A percentile compares a stretch with the other conserved stretches of the same genome.
Conservation (phyloP, 2,888 invertebrate genomes). For the Sinhomidia bicolor region DNA sequence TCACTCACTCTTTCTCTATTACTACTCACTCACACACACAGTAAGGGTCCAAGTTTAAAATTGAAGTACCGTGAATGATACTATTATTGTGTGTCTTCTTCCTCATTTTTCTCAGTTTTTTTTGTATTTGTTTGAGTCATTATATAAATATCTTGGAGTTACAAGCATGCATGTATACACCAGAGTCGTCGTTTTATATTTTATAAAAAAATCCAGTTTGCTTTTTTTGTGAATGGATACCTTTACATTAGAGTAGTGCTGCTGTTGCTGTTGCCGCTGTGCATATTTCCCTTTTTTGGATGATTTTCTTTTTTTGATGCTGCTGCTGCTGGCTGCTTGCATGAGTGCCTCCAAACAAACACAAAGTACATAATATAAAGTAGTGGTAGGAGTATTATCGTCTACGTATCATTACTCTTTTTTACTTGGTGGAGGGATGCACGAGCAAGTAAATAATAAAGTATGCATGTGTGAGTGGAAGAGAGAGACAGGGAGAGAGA, state of each 20-base stretch:
- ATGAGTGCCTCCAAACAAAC: slow-evolving; percentile 54
- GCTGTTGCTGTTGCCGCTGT: background rate
- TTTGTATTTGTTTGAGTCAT: background rate
- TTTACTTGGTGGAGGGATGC: slow-evolving; percentile 42
- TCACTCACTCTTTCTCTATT: slow-evolving; percentile 25
- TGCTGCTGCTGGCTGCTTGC: background rate
- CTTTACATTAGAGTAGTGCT: background rate
- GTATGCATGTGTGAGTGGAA: slow-evolving; percentile 66
- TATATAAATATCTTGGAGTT: background rate
- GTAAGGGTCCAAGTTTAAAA: slow-evolving; percentile 70
- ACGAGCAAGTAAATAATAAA: slow-evolving; percentile 64
- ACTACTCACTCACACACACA: background rate
- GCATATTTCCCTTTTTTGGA: slow-evolving; percentile 12
- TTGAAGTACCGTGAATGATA: slow-evolving; percentile 65
- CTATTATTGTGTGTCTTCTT: slow-evolving; percentile 60
- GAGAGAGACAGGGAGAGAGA: too few relatives aligned
- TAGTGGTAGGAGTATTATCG: background rate
- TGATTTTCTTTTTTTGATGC: slow-evolving; percentile 4
- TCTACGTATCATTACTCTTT: slow-evolving; percentile 42
- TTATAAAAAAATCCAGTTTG: background rate
- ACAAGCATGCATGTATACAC: background rate
- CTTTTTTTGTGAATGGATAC: background rate
- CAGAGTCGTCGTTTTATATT: background rate
- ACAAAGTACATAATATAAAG: background rate
- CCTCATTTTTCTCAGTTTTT: slow-evolving; percentile 11